Evolutionary conservation across 2,797 vertebrate species (phyloP).

Genomic region (Mycteria americana): DNA sequence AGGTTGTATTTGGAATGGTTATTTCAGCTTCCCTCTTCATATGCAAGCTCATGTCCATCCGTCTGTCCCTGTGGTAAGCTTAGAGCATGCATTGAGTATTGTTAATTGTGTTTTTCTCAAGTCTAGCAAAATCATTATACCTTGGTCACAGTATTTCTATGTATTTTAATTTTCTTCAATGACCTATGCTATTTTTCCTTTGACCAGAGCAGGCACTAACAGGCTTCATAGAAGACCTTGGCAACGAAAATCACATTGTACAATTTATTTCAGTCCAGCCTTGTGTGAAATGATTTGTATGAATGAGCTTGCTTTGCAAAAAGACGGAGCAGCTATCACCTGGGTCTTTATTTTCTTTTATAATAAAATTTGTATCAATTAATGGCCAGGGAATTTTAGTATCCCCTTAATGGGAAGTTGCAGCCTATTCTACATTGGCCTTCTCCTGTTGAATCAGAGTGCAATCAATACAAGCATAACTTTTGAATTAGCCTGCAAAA

Average conservation of each 20-base stretch:
- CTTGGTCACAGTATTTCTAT: neutral
- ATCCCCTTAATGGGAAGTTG: neutral
- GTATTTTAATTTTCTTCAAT: constrained; percentile 15
- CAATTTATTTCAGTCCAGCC: constrained; percentile 6
- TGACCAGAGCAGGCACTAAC: constrained; percentile 16
- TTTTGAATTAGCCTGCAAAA: constrained; percentile 39
- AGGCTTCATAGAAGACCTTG: constrained; percentile 6
- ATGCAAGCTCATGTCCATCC: neutral
- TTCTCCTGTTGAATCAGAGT: neutral
- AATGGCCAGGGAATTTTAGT: constrained; percentile 7
- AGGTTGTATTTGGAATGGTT: neutral
- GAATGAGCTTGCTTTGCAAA: constrained; percentile 34
- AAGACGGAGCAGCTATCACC: constrained; percentile 8
- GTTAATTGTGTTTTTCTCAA: neutral
- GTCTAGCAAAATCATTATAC: neutral
- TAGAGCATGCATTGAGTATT: neutral
- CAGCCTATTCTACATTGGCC: neutral
- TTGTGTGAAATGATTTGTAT: constrained; percentile 32
- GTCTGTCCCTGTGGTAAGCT: neutral
- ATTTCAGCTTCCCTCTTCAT: neutral
- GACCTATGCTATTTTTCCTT: neutral
- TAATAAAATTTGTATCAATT: constrained; percentile 20
- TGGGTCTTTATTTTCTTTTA: neutral
- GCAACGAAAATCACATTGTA: constrained; percentile 31
- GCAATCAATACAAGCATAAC: neutral